phyloP scores from a whole-genome alignment of 2,888 invertebrate genomes.

The Hydriomena furcata region DNA sequence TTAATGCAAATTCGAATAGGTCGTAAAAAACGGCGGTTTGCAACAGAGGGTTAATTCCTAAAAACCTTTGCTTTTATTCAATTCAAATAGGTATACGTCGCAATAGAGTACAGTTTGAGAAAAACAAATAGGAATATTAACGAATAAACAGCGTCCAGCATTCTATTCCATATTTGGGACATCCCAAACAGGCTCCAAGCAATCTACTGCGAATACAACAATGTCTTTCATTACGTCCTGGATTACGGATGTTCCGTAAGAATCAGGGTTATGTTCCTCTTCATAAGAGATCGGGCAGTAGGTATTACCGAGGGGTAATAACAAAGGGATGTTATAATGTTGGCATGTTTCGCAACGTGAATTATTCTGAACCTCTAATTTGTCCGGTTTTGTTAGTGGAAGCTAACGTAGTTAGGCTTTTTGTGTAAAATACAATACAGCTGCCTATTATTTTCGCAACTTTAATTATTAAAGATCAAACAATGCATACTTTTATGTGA shows the following conservation, averaged over 20 bases:
- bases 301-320: conserved; percentile 49
- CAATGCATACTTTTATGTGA: too few relatives aligned
- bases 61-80: too few relatives aligned
- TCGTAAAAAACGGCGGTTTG: conserved; percentile 5
- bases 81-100: too few relatives aligned
- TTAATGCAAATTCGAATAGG: conserved; percentile 11
- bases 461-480: too few relatives aligned
- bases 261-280: conserved; percentile 53
- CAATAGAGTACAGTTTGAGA: too few relatives aligned
- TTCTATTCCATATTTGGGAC: neutral
- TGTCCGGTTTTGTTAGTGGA: conserved; percentile 21
- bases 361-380: conserved; percentile 24
- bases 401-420: too few relatives aligned
- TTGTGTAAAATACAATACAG: too few relatives aligned
- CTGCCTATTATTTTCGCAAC: too few relatives aligned
- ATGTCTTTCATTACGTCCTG: conserved; percentile 20
- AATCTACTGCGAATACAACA: conserved; percentile 19
- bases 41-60: too few relatives aligned
- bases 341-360: conserved; percentile 23
- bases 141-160: neutral
- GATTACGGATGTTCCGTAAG: conserved; percentile 54
- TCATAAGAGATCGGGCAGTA: conserved; percentile 56
- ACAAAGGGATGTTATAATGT: conserved; percentile 49
- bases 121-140: neutral
- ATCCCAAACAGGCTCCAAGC: conserved; percentile 4